Conservation (phyloP, 2,797 vertebrate species). For the Trichosurus vulpecula region DNA sequence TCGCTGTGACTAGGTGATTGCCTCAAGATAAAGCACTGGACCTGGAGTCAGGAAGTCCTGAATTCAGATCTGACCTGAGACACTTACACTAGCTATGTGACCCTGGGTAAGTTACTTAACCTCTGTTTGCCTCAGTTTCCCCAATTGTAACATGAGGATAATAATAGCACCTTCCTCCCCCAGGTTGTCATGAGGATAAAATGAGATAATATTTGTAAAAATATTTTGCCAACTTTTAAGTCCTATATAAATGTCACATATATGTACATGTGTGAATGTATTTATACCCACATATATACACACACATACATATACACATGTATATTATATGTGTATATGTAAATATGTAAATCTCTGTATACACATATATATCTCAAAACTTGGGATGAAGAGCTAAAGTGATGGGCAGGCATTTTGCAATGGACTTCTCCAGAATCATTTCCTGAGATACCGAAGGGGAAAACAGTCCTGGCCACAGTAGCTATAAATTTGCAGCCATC, state of each 20-base stretch:
- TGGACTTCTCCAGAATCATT: not conserved
- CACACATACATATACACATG: no score
- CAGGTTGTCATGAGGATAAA: not conserved
- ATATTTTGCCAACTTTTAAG: not conserved
- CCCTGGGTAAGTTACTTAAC: not conserved
- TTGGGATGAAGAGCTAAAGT: not conserved
- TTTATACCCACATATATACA: no score
- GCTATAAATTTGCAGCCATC: conserved; percentile 55
- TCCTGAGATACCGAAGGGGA: not conserved
- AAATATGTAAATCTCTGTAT: not conserved
- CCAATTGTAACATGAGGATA: not conserved
- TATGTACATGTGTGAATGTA: no score
- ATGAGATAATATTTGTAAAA: not conserved
- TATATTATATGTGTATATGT: no score
- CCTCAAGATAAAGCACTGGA: not conserved
- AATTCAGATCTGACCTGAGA: not conserved
- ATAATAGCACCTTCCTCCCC: not conserved
- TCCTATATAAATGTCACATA: not conserved
- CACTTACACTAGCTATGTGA: not conserved
- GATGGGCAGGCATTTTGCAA: not conserved
- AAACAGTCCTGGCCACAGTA: not conserved
- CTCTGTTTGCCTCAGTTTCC: not conserved
- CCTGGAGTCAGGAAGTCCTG: not conserved
- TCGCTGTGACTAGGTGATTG: not conserved
- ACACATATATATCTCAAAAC: not conserved